Evolutionary conservation across 2,113 vertebrate species (phyloP).

Genomic region (Corythoichthys intestinalis): DNA sequence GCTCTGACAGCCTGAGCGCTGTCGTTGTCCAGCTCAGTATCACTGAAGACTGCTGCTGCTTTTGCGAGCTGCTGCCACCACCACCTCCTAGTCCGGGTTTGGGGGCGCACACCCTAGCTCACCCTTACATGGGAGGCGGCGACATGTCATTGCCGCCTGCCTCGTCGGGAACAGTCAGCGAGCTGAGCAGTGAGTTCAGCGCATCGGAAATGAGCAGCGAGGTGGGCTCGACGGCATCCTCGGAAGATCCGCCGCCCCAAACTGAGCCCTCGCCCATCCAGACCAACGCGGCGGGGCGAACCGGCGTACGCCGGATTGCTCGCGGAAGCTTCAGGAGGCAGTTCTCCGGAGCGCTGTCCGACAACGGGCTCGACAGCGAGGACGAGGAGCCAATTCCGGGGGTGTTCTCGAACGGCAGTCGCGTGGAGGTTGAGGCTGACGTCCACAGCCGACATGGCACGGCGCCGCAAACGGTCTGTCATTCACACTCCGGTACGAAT

Average conservation of each 20-base stretch:
- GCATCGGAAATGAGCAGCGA: slow-evolving; percentile 98
- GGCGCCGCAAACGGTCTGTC: slow-evolving; percentile 27
- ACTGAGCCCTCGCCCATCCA: slow-evolving; percentile 68
- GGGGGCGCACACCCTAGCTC: slow-evolving; percentile 48
- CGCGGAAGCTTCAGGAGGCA: slow-evolving; percentile 83
- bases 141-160: slow-evolving; percentile 69
- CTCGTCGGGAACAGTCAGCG: slow-evolving; percentile 80
- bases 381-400: slow-evolving; percentile 95
- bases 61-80: slow-evolving; percentile 52
- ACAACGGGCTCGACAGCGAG: slow-evolving; percentile 94
- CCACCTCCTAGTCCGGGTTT: slow-evolving; percentile 80
- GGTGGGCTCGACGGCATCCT: slow-evolving; percentile 93
- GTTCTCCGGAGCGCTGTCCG: slow-evolving; percentile 93
- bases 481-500: slow-evolving; percentile 7
- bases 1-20: slow-evolving; percentile 87
- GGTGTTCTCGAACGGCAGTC: slow-evolving; percentile 93
- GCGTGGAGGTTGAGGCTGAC: slow-evolving; percentile 91
- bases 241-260: slow-evolving; percentile 83
- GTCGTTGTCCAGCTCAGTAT: slow-evolving; percentile 92
- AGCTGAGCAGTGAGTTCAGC: slow-evolving; percentile 82
- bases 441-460: slow-evolving; percentile 79
- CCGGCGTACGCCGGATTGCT: slow-evolving; percentile 21
- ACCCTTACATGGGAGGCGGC: slow-evolving; percentile 40
- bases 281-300: slow-evolving; percentile 68
- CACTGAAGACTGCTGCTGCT: slow-evolving; percentile 90